Conservation (phyloP, 2,888 invertebrate species). For the Megaustenia siamemsis region DNA sequence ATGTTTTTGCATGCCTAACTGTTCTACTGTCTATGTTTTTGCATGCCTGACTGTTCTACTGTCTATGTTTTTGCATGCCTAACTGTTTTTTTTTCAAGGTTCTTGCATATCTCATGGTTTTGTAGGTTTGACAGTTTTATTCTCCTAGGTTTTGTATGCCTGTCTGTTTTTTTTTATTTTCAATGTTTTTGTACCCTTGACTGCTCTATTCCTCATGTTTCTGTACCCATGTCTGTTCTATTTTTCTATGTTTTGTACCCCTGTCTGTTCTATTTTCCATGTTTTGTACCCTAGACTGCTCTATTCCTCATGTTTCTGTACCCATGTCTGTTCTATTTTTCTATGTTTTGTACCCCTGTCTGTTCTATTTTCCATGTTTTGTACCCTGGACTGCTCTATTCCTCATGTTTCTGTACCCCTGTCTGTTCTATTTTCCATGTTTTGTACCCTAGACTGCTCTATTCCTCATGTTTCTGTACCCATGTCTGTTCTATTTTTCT, state of each 20-base stretch:
- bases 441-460: too few species aligned
- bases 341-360: neutral
- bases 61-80: neutral
- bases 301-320: too few species aligned
- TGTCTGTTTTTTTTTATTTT: neutral
- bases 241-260: neutral
- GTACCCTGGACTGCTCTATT: too few species aligned
- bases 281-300: too few species aligned
- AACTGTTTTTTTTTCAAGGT: neutral
- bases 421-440: neutral
- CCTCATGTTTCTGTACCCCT: too few species aligned
- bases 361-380: neutral
- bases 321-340: neutral
- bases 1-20: neutral
- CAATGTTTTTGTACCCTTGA: too few species aligned
- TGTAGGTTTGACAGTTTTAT: too few species aligned
- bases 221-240: neutral
- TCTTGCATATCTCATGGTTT: neutral
- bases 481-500: neutral
- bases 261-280: neutral
- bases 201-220: too few species aligned
- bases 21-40: neutral
- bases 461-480: too few species aligned
- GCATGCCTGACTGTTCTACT: neutral
- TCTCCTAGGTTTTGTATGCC: too few species aligned